A percentile compares a stretch with the other conserved stretches of the same genome.
Evolutionary conservation across 2,888 invertebrate species (phyloP).

Genomic region (Himalopsyche japonica): DNA sequence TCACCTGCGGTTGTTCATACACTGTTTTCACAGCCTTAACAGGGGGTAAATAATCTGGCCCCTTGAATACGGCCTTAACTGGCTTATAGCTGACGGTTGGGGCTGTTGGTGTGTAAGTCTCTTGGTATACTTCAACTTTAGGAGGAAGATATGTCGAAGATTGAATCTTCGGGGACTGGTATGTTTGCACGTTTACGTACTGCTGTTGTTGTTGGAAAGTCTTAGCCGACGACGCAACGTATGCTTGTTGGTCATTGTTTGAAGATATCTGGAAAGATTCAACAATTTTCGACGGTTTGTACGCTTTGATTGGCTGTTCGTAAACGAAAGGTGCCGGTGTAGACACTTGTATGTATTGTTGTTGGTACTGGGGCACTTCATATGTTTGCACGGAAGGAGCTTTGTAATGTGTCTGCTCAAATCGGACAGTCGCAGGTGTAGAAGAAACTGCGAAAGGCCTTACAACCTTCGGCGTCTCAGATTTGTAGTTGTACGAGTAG

Average conservation of each 20-base stretch:
- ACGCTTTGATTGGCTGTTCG: conserved; percentile 17
- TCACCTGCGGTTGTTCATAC: background rate
- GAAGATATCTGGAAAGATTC: conserved; percentile 33
- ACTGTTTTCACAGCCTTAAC: conserved; percentile 42
- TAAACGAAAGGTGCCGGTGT: conserved; percentile 28
- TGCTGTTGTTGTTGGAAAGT: background rate
- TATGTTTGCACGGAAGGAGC: conserved; percentile 50
- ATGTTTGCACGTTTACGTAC: conserved; percentile 9
- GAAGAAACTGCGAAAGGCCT: conserved; percentile 41
- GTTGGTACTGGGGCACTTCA: conserved; percentile 48
- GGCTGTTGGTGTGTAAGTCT: conserved; percentile 43
- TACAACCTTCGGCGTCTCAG: conserved; percentile 1
- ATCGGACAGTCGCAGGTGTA: conserved; percentile 49
- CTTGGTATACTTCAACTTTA: conserved; percentile 17
- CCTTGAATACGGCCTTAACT: conserved; percentile 41
- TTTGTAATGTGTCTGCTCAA: conserved; percentile 52
- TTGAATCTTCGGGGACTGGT: conserved; percentile 12
- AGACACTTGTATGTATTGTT: conserved; percentile 40
- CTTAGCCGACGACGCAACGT: conserved; percentile 26
- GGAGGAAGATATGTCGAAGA: conserved; percentile 33
- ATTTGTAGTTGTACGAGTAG: conserved; percentile 12
- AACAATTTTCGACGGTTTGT: conserved; percentile 12
- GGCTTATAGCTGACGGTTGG: conserved; percentile 42
- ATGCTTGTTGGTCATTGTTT: conserved; percentile 24
- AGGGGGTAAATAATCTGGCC: conserved; percentile 46